Conservation (phyloP, 2,888 invertebrate genomes). For the Plagiodera versicolora region DNA sequence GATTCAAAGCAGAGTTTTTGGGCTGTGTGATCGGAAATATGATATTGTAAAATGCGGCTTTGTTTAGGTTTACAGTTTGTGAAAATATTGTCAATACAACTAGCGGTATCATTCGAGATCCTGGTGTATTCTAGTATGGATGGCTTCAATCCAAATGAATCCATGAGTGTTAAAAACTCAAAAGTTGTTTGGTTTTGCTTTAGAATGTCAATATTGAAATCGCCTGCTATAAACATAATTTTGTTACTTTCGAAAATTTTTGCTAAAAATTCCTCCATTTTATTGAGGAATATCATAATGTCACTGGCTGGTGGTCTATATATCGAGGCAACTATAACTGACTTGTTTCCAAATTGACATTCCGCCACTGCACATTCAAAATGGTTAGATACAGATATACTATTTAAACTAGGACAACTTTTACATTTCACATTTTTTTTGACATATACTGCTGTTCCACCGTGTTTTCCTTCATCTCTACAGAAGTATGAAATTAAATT, state of each 20-base stretch:
- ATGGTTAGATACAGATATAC: not conserved
- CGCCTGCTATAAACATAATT: not conserved
- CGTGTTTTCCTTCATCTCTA: not conserved
- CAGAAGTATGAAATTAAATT: not conserved
- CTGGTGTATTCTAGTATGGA: not conserved
- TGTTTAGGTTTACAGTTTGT: not conserved
- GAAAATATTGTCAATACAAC: not conserved
- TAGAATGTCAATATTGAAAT: not conserved
- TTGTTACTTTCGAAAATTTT: not conserved
- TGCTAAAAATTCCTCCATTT: not conserved
- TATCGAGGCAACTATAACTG: not conserved
- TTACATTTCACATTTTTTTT: not conserved
- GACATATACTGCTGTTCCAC: constrained; percentile 1
- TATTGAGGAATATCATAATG: not conserved
- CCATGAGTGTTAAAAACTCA: too few relatives aligned
- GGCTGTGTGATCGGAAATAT: not conserved
- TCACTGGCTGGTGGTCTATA: not conserved
- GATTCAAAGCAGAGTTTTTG: too few relatives aligned
- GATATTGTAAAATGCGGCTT: not conserved
- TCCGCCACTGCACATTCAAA: not conserved
- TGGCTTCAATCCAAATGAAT: too few relatives aligned
- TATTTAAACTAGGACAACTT: not conserved
- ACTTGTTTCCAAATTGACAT: not conserved
- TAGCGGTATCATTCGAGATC: not conserved
- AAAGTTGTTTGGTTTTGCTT: not conserved